phyloP scores from a whole-genome alignment of 2,797 vertebrate genomes.

The Potorous gilbertii region DNA sequence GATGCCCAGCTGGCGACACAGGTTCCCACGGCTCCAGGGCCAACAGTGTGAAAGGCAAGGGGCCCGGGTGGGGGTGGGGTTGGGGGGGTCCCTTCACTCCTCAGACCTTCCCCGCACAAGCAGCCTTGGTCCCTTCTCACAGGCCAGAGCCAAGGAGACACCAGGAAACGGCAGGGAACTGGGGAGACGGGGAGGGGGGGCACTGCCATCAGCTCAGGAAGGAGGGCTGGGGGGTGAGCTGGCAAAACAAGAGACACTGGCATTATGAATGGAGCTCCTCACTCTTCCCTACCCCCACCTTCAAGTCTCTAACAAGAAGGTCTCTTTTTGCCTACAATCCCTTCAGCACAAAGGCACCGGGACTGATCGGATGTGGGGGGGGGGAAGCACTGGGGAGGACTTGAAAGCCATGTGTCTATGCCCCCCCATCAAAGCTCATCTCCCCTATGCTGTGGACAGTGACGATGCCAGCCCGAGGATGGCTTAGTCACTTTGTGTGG shows the following conservation, averaged over 20 bases:
- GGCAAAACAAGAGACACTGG: slow-evolving; percentile 71
- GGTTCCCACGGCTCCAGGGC: slow-evolving; percentile 78
- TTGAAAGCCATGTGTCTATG: not conserved
- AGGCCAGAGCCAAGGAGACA: slow-evolving; percentile 70
- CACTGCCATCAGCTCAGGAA: slow-evolving; percentile 67
- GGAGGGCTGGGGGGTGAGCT: slow-evolving; percentile 46
- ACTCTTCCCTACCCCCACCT: not conserved
- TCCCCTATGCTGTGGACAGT: not conserved
- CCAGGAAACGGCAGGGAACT: slow-evolving; percentile 64
- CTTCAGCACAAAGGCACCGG: slow-evolving; percentile 68
- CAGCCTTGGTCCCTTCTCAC: slow-evolving; percentile 11
- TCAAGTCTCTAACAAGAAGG: slow-evolving; percentile 66
- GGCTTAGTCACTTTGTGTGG: not conserved
- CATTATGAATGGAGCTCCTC: slow-evolving; percentile 53
- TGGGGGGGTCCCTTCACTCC: slow-evolving; percentile 72
- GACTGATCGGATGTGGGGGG: not conserved
- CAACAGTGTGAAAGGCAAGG: slow-evolving; percentile 70
- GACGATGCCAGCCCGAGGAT: not conserved
- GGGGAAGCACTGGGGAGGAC: not conserved
- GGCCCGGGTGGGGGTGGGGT: slow-evolving; percentile 51
- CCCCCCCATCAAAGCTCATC: not conserved
- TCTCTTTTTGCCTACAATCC: slow-evolving; percentile 69
- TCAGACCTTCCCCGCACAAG: slow-evolving; percentile 23
- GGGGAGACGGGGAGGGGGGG: slow-evolving; percentile 44
- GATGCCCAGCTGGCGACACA: slow-evolving; percentile 73